A percentile compares a stretch with the other conserved stretches of the same genome.
Conservation (phyloP, 2,797 vertebrate species). For the Bradypodion pumilum region DNA sequence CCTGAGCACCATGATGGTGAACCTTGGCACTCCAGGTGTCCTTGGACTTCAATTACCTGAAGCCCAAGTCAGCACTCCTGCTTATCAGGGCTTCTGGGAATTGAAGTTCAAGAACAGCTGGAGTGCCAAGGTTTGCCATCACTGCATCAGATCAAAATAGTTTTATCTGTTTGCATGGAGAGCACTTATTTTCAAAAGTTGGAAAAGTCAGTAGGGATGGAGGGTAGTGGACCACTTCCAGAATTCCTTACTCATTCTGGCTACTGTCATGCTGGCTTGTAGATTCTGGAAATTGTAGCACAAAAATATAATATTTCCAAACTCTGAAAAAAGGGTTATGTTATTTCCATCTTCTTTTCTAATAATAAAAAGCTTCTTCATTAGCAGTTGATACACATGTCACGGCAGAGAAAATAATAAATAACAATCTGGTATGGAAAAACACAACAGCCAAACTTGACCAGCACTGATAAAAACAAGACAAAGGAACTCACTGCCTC, state of each 20-base stretch:
- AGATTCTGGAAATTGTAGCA: not conserved
- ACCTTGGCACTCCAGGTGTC: too few relatives aligned
- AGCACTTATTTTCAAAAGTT: not conserved
- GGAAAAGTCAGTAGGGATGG: not conserved
- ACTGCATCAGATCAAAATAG: not conserved
- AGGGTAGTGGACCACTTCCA: not conserved
- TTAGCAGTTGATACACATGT: not conserved
- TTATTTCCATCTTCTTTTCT: not conserved
- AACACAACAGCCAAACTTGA: not conserved
- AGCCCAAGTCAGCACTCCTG: too few relatives aligned
- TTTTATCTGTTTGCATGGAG: not conserved
- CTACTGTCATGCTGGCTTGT: too few relatives aligned
- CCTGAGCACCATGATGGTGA: too few relatives aligned
- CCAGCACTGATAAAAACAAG: not conserved
- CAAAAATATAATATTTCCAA: not conserved
- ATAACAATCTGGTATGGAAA: not conserved
- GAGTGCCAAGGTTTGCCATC: not conserved
- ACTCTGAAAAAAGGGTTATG: not conserved
- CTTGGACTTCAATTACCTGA: too few relatives aligned
- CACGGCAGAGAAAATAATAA: not conserved
- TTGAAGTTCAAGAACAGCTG: too few relatives aligned
- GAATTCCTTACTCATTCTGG: not conserved
- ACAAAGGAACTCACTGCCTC: constrained; percentile 74
- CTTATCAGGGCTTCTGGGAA: too few relatives aligned
- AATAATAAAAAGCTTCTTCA: not conserved